Conservation (phyloP, 2,113 vertebrate genomes). For the Seriola quinqueradiata region DNA sequence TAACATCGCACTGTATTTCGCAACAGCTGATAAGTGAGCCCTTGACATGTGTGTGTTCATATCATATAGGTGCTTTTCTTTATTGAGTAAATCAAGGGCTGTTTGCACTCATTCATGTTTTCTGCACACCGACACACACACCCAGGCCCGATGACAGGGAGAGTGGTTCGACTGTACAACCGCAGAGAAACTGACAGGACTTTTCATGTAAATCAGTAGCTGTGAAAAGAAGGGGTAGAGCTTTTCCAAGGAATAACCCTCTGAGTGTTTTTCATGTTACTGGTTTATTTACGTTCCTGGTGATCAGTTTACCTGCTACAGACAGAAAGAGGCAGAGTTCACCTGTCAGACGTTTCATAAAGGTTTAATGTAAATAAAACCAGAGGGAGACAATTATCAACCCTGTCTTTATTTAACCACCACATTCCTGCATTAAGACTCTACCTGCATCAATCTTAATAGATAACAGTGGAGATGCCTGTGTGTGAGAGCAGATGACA, state of each 20-base stretch:
- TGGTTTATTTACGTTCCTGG: too few species aligned
- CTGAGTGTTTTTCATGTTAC: background rate
- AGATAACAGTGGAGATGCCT: conserved; percentile 22
- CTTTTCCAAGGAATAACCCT: background rate
- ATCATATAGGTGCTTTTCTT: conserved; percentile 28
- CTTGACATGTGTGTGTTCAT: background rate
- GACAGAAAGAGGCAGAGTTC: background rate
- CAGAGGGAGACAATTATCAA: background rate
- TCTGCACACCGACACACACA: conserved; percentile 38
- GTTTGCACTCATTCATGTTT: conserved; percentile 13
- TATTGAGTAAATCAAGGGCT: conserved; percentile 39
- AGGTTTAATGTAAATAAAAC: background rate
- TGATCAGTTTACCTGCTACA: too few species aligned
- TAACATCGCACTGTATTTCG: background rate
- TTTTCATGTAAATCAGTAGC: background rate
- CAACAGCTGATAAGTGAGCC: conserved; percentile 42
- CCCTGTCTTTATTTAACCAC: background rate
- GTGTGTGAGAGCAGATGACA: background rate
- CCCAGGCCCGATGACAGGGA: conserved; percentile 19
- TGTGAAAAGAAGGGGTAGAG: background rate
- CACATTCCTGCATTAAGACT: background rate
- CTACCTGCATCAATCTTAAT: background rate
- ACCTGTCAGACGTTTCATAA: background rate
- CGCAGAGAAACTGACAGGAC: conserved; percentile 24
- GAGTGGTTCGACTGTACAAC: background rate